These are phyloP conservation scores for Drosophila austrosaltans DNA, from an alignment of 2,888 invertebrate species.

Conservation along the genomic window DNA sequence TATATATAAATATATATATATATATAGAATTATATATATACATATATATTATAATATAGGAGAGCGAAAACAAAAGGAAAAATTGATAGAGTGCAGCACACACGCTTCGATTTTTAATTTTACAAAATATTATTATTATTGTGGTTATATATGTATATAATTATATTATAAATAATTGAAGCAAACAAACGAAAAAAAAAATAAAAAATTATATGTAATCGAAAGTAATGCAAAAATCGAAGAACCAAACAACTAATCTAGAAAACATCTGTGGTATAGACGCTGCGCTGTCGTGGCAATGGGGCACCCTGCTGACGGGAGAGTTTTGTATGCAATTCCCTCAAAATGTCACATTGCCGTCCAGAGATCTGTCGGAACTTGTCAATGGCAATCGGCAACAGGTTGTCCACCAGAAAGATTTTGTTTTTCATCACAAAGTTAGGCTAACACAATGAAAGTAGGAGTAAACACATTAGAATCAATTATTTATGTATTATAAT, in stretches of 20 bases:
- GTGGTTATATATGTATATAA: conserved; percentile 83
- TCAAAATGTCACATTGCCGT: conserved; percentile 74
- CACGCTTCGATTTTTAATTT: conserved; percentile 79
- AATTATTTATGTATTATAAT: background rate
- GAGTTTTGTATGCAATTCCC: conserved; percentile 72
- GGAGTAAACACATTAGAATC: background rate
- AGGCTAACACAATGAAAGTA: conserved; percentile 66
- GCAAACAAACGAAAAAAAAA: conserved; percentile 72
- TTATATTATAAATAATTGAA: conserved; percentile 81
- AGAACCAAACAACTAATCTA: conserved; percentile 46
- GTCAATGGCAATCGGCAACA: conserved; percentile 81
- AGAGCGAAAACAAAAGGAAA: conserved; percentile 51
- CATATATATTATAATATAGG: conserved; percentile 52
- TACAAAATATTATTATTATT: conserved; percentile 79
- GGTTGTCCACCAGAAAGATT: conserved; percentile 79
- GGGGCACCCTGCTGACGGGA: conserved; percentile 78
- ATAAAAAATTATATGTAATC: conserved; percentile 81
- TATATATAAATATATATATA: conserved; percentile 55
- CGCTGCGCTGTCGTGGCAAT: conserved; percentile 82
- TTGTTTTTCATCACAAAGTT: conserved; percentile 83
- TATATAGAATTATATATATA: conserved; percentile 56
- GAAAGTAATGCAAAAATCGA: conserved; percentile 38
- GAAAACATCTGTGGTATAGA: conserved; percentile 83
- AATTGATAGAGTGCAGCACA: conserved; percentile 78
- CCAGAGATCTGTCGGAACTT: conserved; percentile 81